Evolutionary conservation across 2,888 invertebrate genomes (phyloP).

Genomic region (Idaea aversata): DNA sequence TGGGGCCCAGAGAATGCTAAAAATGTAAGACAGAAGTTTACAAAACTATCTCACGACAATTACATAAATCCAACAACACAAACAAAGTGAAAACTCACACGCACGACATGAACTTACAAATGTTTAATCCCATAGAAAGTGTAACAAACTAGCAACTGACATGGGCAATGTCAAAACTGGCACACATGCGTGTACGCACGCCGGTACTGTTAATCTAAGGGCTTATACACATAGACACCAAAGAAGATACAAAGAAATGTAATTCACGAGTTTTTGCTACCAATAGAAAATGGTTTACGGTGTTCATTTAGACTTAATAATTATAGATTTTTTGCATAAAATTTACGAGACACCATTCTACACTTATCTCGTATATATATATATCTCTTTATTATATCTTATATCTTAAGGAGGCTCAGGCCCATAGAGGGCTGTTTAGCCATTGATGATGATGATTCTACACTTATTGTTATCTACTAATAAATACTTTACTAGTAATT

Average conservation of each 20-base stretch:
- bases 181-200: neutral
- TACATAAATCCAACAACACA: neutral
- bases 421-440: too few species aligned
- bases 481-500: too few species aligned
- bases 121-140: neutral
- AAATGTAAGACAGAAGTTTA: neutral
- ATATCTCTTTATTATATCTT: too few species aligned
- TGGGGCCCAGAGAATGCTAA: neutral
- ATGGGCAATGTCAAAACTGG: neutral
- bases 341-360: too few species aligned
- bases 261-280: neutral
- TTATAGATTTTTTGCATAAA: too few species aligned
- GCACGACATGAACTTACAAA: neutral
- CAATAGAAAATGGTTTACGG: too few species aligned
- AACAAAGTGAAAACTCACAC: neutral
- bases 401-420: too few species aligned
- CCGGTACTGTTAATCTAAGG: neutral
- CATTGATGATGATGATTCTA: too few species aligned
- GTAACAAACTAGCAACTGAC: neutral
- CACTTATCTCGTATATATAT: too few species aligned
- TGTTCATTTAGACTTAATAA: too few species aligned
- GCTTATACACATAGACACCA: neutral
- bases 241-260: neutral
- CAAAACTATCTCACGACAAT: neutral
- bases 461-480: too few species aligned